These are phyloP conservation scores for Ypsolopha sequella DNA, from an alignment of 2,888 invertebrate genomes.

Conservation along the genomic window DNA sequence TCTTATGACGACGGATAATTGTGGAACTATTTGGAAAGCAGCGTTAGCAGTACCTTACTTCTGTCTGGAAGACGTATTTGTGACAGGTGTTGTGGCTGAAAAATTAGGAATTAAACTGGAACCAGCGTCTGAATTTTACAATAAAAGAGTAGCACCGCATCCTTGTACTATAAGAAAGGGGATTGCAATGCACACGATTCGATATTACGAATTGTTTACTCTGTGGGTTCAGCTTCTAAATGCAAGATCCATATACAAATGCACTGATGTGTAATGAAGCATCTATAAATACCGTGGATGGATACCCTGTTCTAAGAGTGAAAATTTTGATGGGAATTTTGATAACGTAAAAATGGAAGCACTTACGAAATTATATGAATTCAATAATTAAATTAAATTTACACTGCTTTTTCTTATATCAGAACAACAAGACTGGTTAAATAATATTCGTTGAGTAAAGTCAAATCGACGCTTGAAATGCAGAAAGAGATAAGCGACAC, in stretches of 20 bases:
- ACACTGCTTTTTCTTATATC: too few relatives aligned
- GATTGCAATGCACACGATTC: slow-evolving; percentile 91
- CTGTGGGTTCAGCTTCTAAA: slow-evolving; percentile 90
- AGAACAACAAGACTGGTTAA: too few relatives aligned
- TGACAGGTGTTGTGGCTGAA: slow-evolving; percentile 90
- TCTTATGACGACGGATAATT: slow-evolving; percentile 80
- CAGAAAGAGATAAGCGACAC: too few relatives aligned
- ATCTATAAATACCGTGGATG: too few relatives aligned
- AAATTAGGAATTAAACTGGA: slow-evolving; percentile 75
- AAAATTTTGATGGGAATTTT: too few relatives aligned
- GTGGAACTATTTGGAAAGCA: slow-evolving; percentile 77
- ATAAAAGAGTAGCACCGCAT: slow-evolving; percentile 78
- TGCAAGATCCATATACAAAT: slow-evolving; percentile 76
- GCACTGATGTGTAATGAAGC: too few relatives aligned
- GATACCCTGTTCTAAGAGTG: too few relatives aligned
- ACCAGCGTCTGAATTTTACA: slow-evolving; percentile 84
- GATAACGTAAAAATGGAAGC: too few relatives aligned
- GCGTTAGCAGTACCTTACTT: slow-evolving; percentile 77
- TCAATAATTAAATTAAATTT: too few relatives aligned
- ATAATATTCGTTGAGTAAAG: too few relatives aligned
- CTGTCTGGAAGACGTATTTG: slow-evolving; percentile 91
- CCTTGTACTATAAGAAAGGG: slow-evolving; percentile 85
- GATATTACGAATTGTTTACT: slow-evolving; percentile 89
- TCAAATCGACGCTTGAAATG: too few relatives aligned
- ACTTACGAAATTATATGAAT: too few relatives aligned